A percentile compares a stretch with the other conserved stretches of the same genome.
phyloP scores from a whole-genome alignment of 2,797 vertebrate species.

The Muraenolepis orangiensis region DNA sequence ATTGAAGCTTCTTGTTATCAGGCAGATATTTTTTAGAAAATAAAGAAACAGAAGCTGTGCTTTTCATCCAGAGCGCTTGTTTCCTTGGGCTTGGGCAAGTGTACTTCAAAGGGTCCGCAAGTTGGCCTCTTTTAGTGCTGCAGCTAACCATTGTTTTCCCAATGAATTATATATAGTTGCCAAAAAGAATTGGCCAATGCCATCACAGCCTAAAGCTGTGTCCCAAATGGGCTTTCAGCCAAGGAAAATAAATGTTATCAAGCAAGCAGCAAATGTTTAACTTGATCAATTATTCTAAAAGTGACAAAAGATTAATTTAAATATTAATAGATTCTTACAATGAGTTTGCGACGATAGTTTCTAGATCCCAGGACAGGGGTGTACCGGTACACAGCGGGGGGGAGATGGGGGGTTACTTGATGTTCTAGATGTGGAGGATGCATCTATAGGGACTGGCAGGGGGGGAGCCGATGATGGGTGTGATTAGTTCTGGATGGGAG shows the following conservation, averaged over 20 bases:
- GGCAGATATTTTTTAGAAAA: background rate
- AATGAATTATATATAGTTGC: no score
- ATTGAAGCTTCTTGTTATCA: background rate
- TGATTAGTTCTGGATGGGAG: constrained; percentile 63
- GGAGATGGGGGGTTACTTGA: background rate
- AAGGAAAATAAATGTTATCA: background rate
- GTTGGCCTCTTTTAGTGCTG: no score
- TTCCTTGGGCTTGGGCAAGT: no score
- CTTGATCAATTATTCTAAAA: no score
- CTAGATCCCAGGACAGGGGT: background rate
- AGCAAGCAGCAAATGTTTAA: no score
- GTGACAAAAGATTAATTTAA: no score
- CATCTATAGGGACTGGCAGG: constrained; percentile 31
- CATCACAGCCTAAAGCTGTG: background rate
- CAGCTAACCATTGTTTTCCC: no score
- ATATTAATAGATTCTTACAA: no score
- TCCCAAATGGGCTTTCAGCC: background rate
- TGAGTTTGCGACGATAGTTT: background rate
- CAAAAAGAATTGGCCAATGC: background rate
- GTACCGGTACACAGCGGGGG: no score
- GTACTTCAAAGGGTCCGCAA: no score
- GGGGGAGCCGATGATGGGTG: constrained; percentile 53
- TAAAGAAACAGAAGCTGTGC: background rate
- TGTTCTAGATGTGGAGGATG: constrained; percentile 30
- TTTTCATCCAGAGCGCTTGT: no score